Conservation (phyloP, 2,888 invertebrate genomes). For the Drosophila picticornis region DNA sequence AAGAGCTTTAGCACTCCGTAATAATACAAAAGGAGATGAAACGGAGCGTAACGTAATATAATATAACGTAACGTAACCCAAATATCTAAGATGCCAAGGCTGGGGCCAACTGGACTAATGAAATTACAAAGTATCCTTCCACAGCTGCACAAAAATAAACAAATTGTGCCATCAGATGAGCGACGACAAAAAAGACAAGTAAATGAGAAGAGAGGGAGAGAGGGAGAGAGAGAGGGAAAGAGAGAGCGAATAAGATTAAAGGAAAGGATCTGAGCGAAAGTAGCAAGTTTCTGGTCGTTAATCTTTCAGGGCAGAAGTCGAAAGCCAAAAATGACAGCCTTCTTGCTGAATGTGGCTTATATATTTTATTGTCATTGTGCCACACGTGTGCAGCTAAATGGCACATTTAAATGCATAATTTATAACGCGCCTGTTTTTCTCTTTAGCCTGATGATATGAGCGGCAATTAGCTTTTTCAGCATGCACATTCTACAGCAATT, state of each 20-base stretch:
- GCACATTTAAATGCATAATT: conserved; percentile 60
- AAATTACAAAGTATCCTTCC: conserved; percentile 71
- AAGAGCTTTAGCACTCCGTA: conserved; percentile 21
- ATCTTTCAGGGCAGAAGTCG: conserved; percentile 43
- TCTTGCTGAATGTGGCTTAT: background rate
- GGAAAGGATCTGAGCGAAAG: background rate
- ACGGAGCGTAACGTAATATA: background rate
- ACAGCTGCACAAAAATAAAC: conserved; percentile 28
- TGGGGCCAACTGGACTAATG: conserved; percentile 40
- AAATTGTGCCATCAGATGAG: conserved; percentile 54
- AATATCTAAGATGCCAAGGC: conserved; percentile 54
- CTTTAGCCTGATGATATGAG: conserved; percentile 7
- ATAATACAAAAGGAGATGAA: conserved; percentile 24
- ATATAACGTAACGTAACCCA: conserved; percentile 10
- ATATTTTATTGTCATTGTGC: background rate
- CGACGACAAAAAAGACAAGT: conserved; percentile 6
- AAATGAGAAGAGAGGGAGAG: background rate
- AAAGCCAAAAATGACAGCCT: conserved; percentile 27
- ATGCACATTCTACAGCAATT: conserved; percentile 15
- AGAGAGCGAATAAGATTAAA: background rate
- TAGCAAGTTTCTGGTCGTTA: conserved; percentile 38
- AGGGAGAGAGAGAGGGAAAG: background rate
- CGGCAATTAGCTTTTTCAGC: conserved; percentile 37
- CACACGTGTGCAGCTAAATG: conserved; percentile 27
- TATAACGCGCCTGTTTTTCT: conserved; percentile 31